Base-by-base conservation (phyloP, 2,113 vertebrate genomes). In the Psilopsiagon aurifrons region DNA sequence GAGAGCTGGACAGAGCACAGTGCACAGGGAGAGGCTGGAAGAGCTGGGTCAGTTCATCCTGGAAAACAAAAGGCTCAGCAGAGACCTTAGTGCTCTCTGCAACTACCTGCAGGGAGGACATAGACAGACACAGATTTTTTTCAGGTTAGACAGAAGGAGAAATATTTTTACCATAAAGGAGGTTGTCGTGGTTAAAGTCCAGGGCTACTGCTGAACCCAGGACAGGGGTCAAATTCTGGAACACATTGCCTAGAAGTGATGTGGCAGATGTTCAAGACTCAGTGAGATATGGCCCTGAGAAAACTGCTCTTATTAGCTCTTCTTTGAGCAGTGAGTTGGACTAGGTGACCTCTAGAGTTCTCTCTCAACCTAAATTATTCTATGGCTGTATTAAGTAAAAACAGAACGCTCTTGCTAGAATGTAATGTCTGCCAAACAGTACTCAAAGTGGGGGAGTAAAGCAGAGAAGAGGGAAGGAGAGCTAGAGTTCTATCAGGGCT, bases 1-100 rank as follows among this genome's bases (percentile, higher is more conserved):
- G 46, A 22, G 23, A 49, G 15, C 20, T 51, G 39, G 47, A 51
- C 5, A n/a, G 23, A 82, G 37, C 9, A 54, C 0, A 0, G 4
- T 1, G 0, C 46, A 9, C 8, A 14, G 23, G 31, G 11, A 88
- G 23, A 83, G 9, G 17, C n/a, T 78, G 60, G 46, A 76, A 63
- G 37, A 75, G 7, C 19, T 55, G 41, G 24, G 9, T 75, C 39
- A 51, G 7, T 33, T 88, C 29, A 20, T 23, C 18, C 23, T 74
- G 64, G 39, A 86, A 29, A 75, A 55, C 10, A 49, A 18, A 71
- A 57, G 11, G 12, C 25, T 87, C 12, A 37, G 22, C 11, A 7
- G 23, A 86, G 19, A 29, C 11, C 22, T 78, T 17, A 35, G 27
- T 35, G 43, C 55, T 70, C 46, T 77, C n/a, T 63, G 8, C 28